These are phyloP conservation scores for Ochlodes sylvanus DNA, from an alignment of 2,888 invertebrate genomes.

Conservation along the genomic window DNA sequence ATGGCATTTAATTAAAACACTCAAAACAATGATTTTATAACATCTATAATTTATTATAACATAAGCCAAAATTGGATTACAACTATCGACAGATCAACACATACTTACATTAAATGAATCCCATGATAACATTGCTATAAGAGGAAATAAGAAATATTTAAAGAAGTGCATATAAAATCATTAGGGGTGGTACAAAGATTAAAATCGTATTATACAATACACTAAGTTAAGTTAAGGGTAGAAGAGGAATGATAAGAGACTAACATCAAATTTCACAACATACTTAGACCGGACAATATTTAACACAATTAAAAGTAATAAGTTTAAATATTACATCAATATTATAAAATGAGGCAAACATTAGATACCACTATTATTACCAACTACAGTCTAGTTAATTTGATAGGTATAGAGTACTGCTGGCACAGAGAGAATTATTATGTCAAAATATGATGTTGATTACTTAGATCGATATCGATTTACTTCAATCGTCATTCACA, in stretches of 20 bases:
- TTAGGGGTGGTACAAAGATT: not conserved
- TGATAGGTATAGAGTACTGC: no score
- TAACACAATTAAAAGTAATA: not conserved
- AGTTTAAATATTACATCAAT: no score
- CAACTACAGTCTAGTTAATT: no score
- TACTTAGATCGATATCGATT: no score
- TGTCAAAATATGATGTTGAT: no score
- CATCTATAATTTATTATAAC: constrained; percentile 15
- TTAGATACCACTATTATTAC: no score
- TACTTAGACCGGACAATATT: not conserved
- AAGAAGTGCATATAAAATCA: constrained; percentile 7
- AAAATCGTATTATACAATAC: not conserved
- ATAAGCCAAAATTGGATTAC: constrained; percentile 4
- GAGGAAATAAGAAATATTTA: constrained; percentile 1
- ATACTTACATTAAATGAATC: not conserved
- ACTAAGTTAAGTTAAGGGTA: not conserved
- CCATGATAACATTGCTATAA: not conserved
- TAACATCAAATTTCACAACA: not conserved
- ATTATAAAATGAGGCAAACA: no score
- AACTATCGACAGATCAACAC: not conserved
- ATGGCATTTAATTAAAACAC: not conserved
- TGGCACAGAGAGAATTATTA: no score
- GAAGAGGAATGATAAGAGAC: not conserved
- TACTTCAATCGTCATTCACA: no score
- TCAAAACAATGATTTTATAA: constrained; percentile 13